A percentile compares a stretch with the other conserved stretches of the same genome.
These are phyloP conservation scores for Silurus glanis DNA, from an alignment of 2,113 vertebrate species.

Conservation along the genomic window DNA sequence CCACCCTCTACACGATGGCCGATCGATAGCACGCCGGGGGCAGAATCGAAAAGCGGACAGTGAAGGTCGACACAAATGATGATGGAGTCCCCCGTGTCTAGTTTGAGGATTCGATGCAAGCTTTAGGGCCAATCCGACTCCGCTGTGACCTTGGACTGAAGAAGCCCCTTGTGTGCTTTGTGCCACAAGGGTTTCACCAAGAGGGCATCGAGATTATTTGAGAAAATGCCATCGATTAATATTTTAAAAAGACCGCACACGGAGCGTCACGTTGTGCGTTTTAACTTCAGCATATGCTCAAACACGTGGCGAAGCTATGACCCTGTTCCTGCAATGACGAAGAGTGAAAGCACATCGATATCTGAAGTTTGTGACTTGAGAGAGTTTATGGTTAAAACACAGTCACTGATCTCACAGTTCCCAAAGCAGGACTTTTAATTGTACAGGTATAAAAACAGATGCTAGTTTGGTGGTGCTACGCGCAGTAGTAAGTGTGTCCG, in stretches of 20 bases:
- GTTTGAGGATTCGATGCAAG: background rate
- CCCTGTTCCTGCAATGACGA: no score
- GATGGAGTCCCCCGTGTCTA: background rate
- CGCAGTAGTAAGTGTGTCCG: no score
- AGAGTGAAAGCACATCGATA: no score
- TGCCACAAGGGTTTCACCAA: background rate
- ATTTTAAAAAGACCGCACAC: background rate
- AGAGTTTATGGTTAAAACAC: no score
- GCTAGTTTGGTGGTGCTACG: no score
- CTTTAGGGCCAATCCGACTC: background rate
- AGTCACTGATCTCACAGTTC: no score
- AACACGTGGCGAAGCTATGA: no score
- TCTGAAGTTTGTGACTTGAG: no score
- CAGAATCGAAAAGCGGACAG: constrained; percentile 60
- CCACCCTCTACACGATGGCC: constrained; percentile 58
- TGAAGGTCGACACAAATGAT: constrained; percentile 21
- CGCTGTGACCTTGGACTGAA: background rate
- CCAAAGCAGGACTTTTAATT: no score
- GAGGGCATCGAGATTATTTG: background rate
- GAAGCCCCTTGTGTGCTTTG: background rate
- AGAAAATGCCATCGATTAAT: background rate
- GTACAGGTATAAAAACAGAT: no score
- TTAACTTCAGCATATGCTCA: no score
- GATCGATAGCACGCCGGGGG: constrained; percentile 63
- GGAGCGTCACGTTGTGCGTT: no score